phyloP scores from a whole-genome alignment of 2,113 vertebrate species.

The Puffinus mauretanicus region DNA sequence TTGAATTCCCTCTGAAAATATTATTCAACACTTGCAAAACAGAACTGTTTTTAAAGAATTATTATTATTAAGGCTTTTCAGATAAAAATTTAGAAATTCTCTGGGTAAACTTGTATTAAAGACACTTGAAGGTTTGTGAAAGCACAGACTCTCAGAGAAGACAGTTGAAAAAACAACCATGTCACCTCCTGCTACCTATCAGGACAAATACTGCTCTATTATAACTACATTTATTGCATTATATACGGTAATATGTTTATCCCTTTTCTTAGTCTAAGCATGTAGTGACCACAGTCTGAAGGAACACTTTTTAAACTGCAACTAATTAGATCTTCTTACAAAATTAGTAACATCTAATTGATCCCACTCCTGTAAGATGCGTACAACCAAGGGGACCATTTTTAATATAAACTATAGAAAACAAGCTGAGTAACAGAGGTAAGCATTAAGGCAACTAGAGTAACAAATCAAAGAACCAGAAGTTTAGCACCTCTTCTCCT shows the following conservation, averaged over 20 bases:
- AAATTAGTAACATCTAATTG: not conserved
- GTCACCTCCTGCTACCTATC: not conserved
- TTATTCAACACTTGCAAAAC: not conserved
- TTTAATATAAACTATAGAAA: not conserved
- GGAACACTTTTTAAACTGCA: constrained; percentile 9
- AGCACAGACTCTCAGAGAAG: constrained; percentile 58
- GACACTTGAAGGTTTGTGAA: constrained; percentile 64
- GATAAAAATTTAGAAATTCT: constrained; percentile 22
- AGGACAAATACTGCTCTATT: constrained; percentile 28
- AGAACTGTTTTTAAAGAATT: not conserved
- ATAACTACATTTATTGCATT: not conserved
- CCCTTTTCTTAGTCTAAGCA: not conserved
- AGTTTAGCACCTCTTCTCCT: constrained; percentile 56
- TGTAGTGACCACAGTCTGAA: not conserved
- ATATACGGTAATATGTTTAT: not conserved
- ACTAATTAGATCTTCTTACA: not conserved
- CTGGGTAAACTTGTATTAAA: constrained; percentile 43
- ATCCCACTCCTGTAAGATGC: not conserved
- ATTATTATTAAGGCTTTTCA: constrained; percentile 70
- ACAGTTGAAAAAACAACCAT: not conserved
- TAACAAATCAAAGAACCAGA: constrained; percentile 7
- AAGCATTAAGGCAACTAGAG: constrained; percentile 58
- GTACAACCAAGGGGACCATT: not conserved
- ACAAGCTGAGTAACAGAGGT: constrained; percentile 31
- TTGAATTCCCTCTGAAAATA: constrained; percentile 34